phyloP scores from a whole-genome alignment of 2,888 invertebrate species.

The Cephus rjabovi region DNA sequence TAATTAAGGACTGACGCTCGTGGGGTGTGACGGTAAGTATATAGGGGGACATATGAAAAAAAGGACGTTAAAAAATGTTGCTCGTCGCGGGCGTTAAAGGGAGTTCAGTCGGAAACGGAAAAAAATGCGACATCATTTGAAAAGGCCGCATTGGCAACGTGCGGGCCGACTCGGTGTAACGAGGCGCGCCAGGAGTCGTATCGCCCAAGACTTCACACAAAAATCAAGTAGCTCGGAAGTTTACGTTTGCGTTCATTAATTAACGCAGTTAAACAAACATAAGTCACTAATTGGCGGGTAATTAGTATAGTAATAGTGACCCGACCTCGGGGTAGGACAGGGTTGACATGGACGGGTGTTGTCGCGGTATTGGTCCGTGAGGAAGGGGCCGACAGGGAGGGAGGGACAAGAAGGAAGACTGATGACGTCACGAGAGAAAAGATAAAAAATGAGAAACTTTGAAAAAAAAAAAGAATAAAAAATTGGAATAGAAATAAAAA shows the following conservation, averaged over 20 bases:
- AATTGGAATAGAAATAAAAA: too few species aligned
- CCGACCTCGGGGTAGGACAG: slow-evolving; percentile 28
- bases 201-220: slow-evolving; percentile 35
- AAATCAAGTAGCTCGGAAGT: slow-evolving; percentile 41
- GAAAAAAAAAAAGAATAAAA: not conserved
- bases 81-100: slow-evolving; percentile 2
- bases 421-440: not conserved
- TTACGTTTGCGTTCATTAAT: slow-evolving; percentile 60
- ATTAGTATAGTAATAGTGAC: slow-evolving; percentile 59
- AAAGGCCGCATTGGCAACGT: slow-evolving; percentile 20
- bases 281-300: slow-evolving; percentile 62
- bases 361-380: slow-evolving; percentile 3
- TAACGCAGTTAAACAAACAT: slow-evolving; percentile 59
- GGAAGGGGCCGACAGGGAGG: slow-evolving; percentile 20
- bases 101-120: slow-evolving; percentile 1
- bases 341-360: slow-evolving; percentile 11
- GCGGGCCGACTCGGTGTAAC: slow-evolving; percentile 30
- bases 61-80: not conserved
- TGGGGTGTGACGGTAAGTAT: not conserved
- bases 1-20: slow-evolving; percentile 51
- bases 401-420: not conserved
- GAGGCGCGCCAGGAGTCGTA: slow-evolving; percentile 29
- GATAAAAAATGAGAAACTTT: not conserved
- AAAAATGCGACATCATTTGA: slow-evolving; percentile 13
- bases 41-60: not conserved